These are phyloP conservation scores for Bombus soroeensis DNA, from an alignment of 1,140 invertebrate species.

Conservation along the genomic window DNA sequence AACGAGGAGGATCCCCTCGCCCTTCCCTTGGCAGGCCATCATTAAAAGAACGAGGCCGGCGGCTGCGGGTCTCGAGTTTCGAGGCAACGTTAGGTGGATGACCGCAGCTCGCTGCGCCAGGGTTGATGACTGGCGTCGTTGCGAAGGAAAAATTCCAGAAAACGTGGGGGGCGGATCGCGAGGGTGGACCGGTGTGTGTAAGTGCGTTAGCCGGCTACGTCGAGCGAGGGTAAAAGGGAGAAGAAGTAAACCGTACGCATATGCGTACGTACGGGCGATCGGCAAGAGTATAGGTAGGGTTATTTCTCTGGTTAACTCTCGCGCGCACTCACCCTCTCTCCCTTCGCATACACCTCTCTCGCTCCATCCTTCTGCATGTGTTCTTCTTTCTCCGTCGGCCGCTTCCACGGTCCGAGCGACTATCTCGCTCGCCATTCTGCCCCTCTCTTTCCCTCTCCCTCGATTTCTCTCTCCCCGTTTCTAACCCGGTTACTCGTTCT, in stretches of 20 bases:
- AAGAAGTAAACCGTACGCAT: constrained; percentile 56
- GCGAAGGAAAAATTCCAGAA: constrained; percentile 69
- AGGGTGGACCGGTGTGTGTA: constrained; percentile 50
- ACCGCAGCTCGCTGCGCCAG: constrained; percentile 60
- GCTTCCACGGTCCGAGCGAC: not conserved
- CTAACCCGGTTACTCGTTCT: constrained; percentile 48
- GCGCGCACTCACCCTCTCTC: not conserved
- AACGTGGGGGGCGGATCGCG: constrained; percentile 47
- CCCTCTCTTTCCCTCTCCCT: not conserved
- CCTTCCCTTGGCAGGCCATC: constrained; percentile 45
- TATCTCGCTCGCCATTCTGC: not conserved
- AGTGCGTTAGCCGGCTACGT: constrained; percentile 39
- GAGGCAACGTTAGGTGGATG: constrained; percentile 60
- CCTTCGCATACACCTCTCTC: not conserved
- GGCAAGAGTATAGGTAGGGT: constrained; percentile 56
- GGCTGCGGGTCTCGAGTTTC: constrained; percentile 61
- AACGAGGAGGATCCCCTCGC: constrained; percentile 48
- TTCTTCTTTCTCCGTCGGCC: constrained; percentile 22
- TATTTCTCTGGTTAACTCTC: constrained; percentile 57
- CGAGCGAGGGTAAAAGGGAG: constrained; percentile 38
- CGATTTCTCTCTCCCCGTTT: constrained; percentile 33
- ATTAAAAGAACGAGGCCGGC: constrained; percentile 64
- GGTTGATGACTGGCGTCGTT: constrained; percentile 62
- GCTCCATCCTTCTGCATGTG: not conserved
- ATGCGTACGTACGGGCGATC: constrained; percentile 53